These are phyloP conservation scores for Eristalis intricaria DNA, from an alignment of 2,888 invertebrate genomes.

Conservation along the genomic window DNA sequence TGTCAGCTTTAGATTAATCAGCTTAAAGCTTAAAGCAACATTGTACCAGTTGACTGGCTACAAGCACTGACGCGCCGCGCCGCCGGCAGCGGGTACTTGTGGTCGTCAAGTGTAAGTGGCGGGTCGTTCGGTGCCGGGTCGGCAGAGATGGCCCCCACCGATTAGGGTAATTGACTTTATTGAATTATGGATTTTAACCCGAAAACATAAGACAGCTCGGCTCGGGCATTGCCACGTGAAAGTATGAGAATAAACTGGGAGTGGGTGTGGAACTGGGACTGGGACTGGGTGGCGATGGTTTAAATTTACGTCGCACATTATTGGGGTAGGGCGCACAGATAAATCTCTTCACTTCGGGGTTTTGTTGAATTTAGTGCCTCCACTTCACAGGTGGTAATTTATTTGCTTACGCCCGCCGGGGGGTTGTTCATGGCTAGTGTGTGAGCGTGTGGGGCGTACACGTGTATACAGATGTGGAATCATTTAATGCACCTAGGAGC, in stretches of 20 bases:
- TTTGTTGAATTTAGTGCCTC: slow-evolving; percentile 13
- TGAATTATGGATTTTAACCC: slow-evolving; percentile 42
- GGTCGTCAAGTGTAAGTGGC: neutral
- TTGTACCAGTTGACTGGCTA: slow-evolving; percentile 25
- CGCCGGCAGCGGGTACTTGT: neutral
- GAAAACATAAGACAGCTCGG: neutral
- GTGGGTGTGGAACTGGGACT: neutral
- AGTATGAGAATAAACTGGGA: too few relatives aligned
- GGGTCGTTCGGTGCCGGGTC: neutral
- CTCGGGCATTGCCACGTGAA: neutral
- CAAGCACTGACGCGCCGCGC: neutral
- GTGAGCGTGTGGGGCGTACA: neutral
- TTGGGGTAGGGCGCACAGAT: neutral
- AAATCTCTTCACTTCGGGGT: neutral
- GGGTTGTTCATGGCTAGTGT: neutral
- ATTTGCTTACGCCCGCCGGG: slow-evolving; percentile 15
- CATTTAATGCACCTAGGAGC: slow-evolving; percentile 23
- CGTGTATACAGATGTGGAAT: slow-evolving; percentile 5
- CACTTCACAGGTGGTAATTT: slow-evolving; percentile 42
- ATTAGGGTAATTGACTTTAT: slow-evolving; percentile 54
- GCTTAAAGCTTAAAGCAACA: slow-evolving; percentile 54
- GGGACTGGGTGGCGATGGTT: neutral
- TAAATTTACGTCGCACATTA: neutral
- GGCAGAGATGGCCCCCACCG: neutral
- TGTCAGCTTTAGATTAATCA: slow-evolving; percentile 59